Percentiles rank a stretch among this genome's conserved stretches.
Conservation (phyloP, 2,888 invertebrate species). For the Eupithecia vulgata region DNA sequence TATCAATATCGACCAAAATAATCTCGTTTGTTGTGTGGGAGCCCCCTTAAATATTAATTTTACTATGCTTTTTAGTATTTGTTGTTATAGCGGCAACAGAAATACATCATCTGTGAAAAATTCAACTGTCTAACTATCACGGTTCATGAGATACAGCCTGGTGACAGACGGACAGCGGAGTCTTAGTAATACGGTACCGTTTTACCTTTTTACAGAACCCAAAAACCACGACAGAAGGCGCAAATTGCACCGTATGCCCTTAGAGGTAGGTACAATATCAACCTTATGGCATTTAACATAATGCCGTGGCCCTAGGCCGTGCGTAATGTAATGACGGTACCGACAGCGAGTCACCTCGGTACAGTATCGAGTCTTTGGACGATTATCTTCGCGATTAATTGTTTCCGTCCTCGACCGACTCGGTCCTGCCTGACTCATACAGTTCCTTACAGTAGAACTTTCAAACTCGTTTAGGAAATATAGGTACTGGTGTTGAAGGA, state of each 20-base stretch:
- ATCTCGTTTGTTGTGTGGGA: too few relatives aligned
- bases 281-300: neutral
- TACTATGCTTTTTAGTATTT: too few relatives aligned
- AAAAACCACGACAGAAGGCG: neutral
- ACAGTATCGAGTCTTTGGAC: constrained; percentile 43
- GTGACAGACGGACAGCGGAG: too few relatives aligned
- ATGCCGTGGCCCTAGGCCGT: neutral
- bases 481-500: neutral
- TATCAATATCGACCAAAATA: too few relatives aligned
- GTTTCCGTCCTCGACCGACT: constrained; percentile 58
- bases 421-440: constrained; percentile 47
- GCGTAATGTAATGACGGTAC: neutral
- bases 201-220: too few relatives aligned
- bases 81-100: too few relatives aligned
- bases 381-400: constrained; percentile 71
- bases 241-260: neutral
- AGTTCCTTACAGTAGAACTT: neutral
- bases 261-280: neutral
- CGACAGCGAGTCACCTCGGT: constrained; percentile 2
- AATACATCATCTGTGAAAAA: too few relatives aligned
- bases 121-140: too few relatives aligned
- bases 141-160: too few relatives aligned
- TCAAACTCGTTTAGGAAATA: neutral
- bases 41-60: too few relatives aligned
- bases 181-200: too few relatives aligned